Evolutionary conservation across 2,113 vertebrate genomes (phyloP), one percentile per base, ranked within the genome.

Genomic region (Petromus typicus): DNA sequence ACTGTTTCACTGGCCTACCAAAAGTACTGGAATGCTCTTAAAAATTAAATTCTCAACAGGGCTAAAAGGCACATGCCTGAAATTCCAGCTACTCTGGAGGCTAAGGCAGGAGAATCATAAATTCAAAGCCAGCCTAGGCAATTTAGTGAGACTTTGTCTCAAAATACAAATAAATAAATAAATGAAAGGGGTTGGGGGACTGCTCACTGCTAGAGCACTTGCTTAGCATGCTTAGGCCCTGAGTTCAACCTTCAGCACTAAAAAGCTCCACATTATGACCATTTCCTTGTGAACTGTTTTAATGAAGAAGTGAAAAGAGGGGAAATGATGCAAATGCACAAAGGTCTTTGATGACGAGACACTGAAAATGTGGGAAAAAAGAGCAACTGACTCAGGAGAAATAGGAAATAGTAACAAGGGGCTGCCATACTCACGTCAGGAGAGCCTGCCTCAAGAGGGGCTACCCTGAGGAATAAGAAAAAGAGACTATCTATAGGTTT

Each of bases 271-370:
- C 88, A 94, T 84, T 84, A 57, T 93, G 78, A 63, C 40, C 78
- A 61, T 34, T 30, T 20, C 66, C 71, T 66, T 59, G 56, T 73
- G 63, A 87, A 48, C 59, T 67, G 25, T 79, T 78, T 78, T 86
- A 90, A 69, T 51, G 57, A 95, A 69, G 54, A 93, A 56, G 34
- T 86, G 48, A 82, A 88, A 95, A 79, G 76, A 86, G 37, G 86
- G 75, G 76, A 87, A 95, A n/a, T 71, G 30, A 89, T 78, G 12
- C 67, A 73, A 73, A 73, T 37, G 61, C 37, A 88, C 37, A 91
- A 48, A 85, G 37, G 63, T 86, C 54, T 86, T 90, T 90, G 66
- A 90, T 69, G 32, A 64, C 59, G 61, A 92, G 12, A 85, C 43
- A 82, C 64, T 57, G 43, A 54, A 79, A 79, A 85, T 16, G 32